phyloP scores from a whole-genome alignment of 1,140 invertebrate genomes.

The Aphaenogaster rudis region DNA sequence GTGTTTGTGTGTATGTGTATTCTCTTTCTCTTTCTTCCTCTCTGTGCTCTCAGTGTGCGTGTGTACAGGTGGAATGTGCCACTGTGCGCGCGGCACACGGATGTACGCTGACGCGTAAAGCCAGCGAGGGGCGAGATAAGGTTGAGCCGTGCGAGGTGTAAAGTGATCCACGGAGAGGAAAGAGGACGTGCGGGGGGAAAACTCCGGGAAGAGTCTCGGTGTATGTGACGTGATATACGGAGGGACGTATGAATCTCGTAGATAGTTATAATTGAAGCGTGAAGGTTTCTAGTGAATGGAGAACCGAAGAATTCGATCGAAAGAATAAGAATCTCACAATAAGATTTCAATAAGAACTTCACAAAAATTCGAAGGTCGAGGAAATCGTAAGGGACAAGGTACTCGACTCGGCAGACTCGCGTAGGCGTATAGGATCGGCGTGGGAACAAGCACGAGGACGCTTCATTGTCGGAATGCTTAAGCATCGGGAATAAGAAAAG shows the following conservation, averaged over 20 bases:
- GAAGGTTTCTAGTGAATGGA: neutral
- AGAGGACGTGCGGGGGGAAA: neutral
- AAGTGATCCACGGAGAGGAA: conserved; percentile 27
- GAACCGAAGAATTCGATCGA: neutral
- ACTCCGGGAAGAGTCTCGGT: neutral
- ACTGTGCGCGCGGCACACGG: conserved; percentile 47
- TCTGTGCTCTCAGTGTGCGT: neutral
- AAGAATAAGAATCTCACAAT: too few species aligned
- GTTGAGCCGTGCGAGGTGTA: conserved; percentile 39
- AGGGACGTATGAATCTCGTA: neutral
- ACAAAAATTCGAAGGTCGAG: conserved; percentile 7
- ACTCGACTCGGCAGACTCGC: neutral
- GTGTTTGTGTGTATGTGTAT: neutral
- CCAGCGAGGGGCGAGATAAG: conserved; percentile 49
- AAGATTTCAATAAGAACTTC: neutral
- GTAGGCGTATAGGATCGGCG: conserved; percentile 17
- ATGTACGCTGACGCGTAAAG: conserved; percentile 49
- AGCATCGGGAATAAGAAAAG: neutral
- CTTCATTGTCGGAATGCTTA: conserved; percentile 1
- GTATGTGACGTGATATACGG: neutral
- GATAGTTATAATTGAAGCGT: neutral
- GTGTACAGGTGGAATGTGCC: conserved; percentile 59
- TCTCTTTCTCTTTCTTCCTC: neutral
- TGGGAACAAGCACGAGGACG: conserved; percentile 4
- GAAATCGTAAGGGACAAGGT: neutral